A percentile compares a stretch with the other conserved stretches of the same genome.
These are phyloP conservation scores for Hemichromis elongatus DNA, from an alignment of 2,113 vertebrate genomes.

Conservation along the genomic window DNA sequence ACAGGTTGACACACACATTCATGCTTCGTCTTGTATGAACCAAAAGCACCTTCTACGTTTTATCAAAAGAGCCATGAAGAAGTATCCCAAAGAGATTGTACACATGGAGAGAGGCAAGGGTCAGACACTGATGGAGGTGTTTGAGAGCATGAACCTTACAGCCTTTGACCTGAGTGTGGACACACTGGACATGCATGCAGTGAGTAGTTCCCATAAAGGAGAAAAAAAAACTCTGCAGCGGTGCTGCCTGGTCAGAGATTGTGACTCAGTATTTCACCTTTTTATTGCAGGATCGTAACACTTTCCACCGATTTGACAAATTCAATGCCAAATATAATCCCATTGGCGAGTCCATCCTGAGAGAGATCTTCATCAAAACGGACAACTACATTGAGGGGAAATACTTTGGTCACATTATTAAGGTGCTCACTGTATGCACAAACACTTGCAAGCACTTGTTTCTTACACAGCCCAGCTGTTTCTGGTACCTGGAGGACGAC, in stretches of 20 bases:
- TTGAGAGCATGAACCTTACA: constrained; percentile 93
- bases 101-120: constrained; percentile 87
- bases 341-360: constrained; percentile 91
- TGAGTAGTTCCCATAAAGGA: constrained; percentile 50
- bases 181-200: constrained; percentile 93
- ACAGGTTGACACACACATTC: constrained; percentile 98
- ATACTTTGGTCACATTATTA: constrained; percentile 96
- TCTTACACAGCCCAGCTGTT: background rate
- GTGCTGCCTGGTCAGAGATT: fast-evolving
- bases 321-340: constrained; percentile 99
- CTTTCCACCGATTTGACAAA: constrained; percentile 98
- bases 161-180: constrained; percentile 97
- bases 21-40: constrained; percentile 98
- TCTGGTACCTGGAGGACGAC: background rate
- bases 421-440: constrained; percentile 69
- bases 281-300: constrained; percentile 87
- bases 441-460: background rate
- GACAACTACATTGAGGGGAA: constrained; percentile 93
- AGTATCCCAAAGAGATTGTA: constrained; percentile 87
- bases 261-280: background rate
- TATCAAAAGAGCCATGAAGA: constrained; percentile 96
- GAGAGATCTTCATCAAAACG: constrained; percentile 98
- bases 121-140: constrained; percentile 93
- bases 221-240: background rate
- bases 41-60: constrained; percentile 97